Evolutionary conservation across 2,888 invertebrate species (phyloP), one percentile per base, ranked within the genome.

Genomic region (Polyploca ridens): DNA sequence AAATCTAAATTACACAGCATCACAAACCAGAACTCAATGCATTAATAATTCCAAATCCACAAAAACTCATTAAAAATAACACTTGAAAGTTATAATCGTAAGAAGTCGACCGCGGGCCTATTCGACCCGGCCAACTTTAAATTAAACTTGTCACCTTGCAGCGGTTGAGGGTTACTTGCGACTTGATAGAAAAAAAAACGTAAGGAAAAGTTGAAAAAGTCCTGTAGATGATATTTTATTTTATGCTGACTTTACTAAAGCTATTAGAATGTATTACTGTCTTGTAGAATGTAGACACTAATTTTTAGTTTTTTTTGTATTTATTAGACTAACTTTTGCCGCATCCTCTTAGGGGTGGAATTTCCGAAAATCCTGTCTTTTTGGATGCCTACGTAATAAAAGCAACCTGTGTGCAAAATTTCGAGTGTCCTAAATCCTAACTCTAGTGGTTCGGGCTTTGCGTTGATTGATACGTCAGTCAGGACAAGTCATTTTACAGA

Each of bases 1-100:
- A 77, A 68, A 65, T 72, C 68, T 67, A 66, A 77, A 79, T 80
- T 78, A 74, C 78, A 65, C 74, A 79, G 76, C 67, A 70, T 75
- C 74, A 72, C 72, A 76, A 74, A 74, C 74, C 68, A 71, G 76
- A 84, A 83, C 86, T 79, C 76, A 77, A 81, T 78, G 84, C 84
- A 84, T 88, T 87, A 86, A 87, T 87, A 89, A 88, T 86, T 79
- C 78, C 66, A 83, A 86, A 86, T 84, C 81, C 82, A 78, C 79
- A 82, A 85, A 88, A 91, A 89, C 86, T 90, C 90, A 89, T 91
- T 91, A 90, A 90, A 91, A 90, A 91, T 91, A 90, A 89, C 91
- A 89, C 86, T 90, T 87, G 74, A 77, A 90, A 91, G 84, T 90
- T 90, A 86, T 90, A 89, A 90, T 88, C 88, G 89, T 82, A 83